Evolutionary conservation across 2,888 invertebrate genomes (phyloP).

Genomic region (Melitaea athalia): DNA sequence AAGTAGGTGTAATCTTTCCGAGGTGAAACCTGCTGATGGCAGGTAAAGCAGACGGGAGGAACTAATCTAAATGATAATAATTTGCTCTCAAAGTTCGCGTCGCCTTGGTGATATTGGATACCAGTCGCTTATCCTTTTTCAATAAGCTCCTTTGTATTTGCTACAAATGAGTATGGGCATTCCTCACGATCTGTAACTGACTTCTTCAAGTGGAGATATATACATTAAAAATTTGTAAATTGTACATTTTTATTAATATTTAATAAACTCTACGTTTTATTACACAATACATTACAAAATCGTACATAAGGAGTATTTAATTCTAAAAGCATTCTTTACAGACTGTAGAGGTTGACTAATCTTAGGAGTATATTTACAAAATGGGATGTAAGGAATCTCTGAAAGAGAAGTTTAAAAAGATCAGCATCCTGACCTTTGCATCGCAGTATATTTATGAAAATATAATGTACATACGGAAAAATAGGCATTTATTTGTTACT

Average conservation of each 20-base stretch:
- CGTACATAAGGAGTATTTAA: too few species aligned
- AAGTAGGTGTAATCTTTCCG: slow-evolving; percentile 9
- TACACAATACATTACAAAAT: too few species aligned
- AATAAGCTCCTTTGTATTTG: slow-evolving; percentile 40
- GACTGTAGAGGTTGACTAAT: too few species aligned
- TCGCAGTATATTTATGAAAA: too few species aligned
- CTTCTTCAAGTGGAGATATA: slow-evolving; percentile 19
- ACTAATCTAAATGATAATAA: slow-evolving; percentile 42
- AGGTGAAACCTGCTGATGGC: slow-evolving; percentile 17
- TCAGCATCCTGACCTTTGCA: too few species aligned
- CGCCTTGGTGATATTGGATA: slow-evolving; percentile 34
- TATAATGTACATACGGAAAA: too few species aligned
- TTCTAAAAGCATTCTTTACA: too few species aligned
- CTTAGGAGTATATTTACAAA: too few species aligned
- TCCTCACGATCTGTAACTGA: slow-evolving; percentile 23
- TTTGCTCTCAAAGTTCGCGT: slow-evolving; percentile 33
- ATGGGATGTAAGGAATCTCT: too few species aligned
- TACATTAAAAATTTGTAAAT: slow-evolving; percentile 26
- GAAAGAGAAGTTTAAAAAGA: too few species aligned
- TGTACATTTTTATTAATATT: not conserved
- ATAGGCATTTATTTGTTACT: too few species aligned
- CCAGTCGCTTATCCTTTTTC: slow-evolving; percentile 44
- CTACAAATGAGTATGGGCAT: slow-evolving; percentile 33
- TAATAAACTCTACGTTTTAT: too few species aligned
- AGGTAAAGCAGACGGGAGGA: slow-evolving; percentile 24